phyloP scores from a whole-genome alignment of 2,797 vertebrate genomes.

The Halcyon smyrnensis region DNA sequence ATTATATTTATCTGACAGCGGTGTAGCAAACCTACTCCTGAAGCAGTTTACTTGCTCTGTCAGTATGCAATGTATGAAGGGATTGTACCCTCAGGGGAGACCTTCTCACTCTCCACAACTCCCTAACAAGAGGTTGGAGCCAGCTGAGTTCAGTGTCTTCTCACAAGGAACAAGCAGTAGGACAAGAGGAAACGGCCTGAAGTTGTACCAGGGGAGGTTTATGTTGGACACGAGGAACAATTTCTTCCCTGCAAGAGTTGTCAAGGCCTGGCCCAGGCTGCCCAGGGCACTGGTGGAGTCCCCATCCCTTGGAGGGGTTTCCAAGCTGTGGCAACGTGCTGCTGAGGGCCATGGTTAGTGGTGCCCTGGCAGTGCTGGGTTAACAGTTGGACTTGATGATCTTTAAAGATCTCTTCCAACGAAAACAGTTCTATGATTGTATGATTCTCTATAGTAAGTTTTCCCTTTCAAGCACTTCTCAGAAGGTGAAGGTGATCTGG shows the following conservation, averaged over 20 bases:
- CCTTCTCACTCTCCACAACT: no score
- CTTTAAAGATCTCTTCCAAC: not conserved
- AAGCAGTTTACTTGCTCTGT: not conserved
- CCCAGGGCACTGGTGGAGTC: not conserved
- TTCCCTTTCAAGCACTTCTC: no score
- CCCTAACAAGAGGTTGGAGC: no score
- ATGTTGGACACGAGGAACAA: not conserved
- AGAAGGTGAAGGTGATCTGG: fast-evolving
- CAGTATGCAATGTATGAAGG: not conserved
- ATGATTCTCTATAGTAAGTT: not conserved
- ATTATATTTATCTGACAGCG: not conserved
- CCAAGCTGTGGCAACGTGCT: not conserved
- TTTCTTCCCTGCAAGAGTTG: not conserved
- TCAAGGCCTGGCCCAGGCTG: not conserved
- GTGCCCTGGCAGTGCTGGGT: not conserved
- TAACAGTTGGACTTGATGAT: not conserved
- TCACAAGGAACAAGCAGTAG: no score
- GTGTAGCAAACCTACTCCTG: not conserved
- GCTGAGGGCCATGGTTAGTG: not conserved
- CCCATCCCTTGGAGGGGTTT: not conserved
- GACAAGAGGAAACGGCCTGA: not conserved
- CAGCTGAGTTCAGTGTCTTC: no score
- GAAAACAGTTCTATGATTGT: not conserved
- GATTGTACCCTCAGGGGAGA: no score
- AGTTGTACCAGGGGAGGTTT: not conserved